phyloP scores from a whole-genome alignment of 2,113 vertebrate genomes.

The Ptychochromis oligacanthus region DNA sequence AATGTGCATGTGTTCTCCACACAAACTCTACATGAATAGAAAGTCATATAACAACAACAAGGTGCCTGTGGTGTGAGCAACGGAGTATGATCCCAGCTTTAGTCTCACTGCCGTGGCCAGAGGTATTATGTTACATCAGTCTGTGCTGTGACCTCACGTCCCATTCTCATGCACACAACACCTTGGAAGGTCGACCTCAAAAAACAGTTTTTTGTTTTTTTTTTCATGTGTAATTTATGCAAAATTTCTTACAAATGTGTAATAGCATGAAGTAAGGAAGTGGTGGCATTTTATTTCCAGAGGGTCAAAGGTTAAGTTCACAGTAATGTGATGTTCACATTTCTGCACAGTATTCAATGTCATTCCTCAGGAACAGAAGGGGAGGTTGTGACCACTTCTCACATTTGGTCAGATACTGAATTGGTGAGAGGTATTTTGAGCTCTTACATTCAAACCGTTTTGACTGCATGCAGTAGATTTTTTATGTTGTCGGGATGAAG shows the following conservation, averaged over 20 bases:
- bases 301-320: background rate
- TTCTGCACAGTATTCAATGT: background rate
- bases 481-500: background rate
- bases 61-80: background rate
- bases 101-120: background rate
- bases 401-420: background rate
- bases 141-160: background rate
- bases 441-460: background rate
- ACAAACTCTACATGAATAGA: background rate
- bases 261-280: background rate
- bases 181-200: background rate
- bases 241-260: background rate
- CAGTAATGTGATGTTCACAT: background rate
- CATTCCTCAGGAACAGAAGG: background rate
- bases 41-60: background rate
- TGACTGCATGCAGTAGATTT: background rate
- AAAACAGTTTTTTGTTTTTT: background rate
- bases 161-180: background rate
- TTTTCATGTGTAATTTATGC: background rate
- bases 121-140: too few species aligned
- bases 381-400: too few species aligned
- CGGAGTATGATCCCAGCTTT: background rate
- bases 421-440: background rate
- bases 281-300: background rate
- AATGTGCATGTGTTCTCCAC: background rate